These are phyloP conservation scores for Ashinkailepas kermadecensis DNA, from an alignment of 2,888 invertebrate genomes.

Conservation along the genomic window DNA sequence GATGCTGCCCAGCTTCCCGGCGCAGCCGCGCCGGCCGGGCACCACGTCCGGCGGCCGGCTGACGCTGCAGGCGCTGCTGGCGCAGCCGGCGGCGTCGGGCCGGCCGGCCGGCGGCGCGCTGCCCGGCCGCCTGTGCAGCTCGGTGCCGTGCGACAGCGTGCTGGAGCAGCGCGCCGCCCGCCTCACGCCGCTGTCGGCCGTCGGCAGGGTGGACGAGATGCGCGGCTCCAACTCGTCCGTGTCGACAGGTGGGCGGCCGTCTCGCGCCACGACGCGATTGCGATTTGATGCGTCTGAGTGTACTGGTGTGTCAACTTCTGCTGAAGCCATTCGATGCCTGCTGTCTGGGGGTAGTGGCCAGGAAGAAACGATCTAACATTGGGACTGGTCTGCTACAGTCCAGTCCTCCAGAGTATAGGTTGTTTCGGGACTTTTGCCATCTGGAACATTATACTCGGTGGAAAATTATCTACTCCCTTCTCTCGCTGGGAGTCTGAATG, in stretches of 20 bases:
- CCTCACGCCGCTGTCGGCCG: neutral
- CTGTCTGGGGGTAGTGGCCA: too few relatives aligned
- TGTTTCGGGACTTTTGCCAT: too few relatives aligned
- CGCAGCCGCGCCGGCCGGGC: slow-evolving; percentile 2
- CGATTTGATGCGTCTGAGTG: too few relatives aligned
- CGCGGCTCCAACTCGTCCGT: slow-evolving; percentile 20
- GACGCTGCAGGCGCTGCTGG: slow-evolving; percentile 21
- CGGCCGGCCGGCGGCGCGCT: neutral
- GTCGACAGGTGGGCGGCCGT: neutral
- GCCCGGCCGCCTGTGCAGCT: slow-evolving; percentile 13
- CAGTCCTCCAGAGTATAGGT: too few relatives aligned
- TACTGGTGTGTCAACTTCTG: too few relatives aligned
- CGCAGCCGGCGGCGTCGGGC: neutral
- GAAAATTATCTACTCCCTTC: too few relatives aligned
- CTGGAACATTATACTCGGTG: too few relatives aligned
- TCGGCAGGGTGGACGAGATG: neutral
- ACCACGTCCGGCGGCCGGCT: slow-evolving; percentile 4
- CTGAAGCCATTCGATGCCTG: too few relatives aligned
- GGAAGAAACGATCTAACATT: too few relatives aligned
- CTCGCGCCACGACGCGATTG: too few relatives aligned
- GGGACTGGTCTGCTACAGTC: too few relatives aligned
- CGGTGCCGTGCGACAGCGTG: slow-evolving; percentile 2
- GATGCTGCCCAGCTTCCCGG: slow-evolving; percentile 6
- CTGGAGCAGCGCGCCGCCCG: neutral
- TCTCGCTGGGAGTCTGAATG: too few relatives aligned